Conservation (phyloP, 2,888 invertebrate species). For the Physocephala rufipes region DNA sequence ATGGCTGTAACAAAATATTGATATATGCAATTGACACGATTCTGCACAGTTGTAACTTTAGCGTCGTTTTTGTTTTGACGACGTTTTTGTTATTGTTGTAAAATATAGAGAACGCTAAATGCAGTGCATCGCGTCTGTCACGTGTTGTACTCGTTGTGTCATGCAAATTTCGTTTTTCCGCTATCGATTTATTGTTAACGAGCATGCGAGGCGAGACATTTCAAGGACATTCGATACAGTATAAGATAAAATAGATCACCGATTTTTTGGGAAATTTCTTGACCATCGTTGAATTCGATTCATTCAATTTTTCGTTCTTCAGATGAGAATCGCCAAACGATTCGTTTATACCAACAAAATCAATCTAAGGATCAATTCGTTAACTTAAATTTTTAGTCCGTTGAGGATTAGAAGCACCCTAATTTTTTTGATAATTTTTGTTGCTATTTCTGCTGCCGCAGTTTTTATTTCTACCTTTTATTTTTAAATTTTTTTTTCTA, state of each 20-base stretch:
- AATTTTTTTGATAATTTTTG: not conserved
- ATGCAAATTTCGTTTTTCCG: conserved; percentile 57
- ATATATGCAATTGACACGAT: not conserved
- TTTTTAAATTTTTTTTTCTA: not conserved
- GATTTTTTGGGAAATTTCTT: not conserved
- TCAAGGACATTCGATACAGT: conserved; percentile 54
- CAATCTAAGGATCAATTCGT: not conserved
- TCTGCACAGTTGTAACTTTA: not conserved
- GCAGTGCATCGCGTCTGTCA: conserved; percentile 34
- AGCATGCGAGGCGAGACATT: conserved; percentile 21
- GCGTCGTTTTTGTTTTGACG: not conserved
- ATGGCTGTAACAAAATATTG: not conserved
- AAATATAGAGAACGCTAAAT: not conserved
- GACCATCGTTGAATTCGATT: not conserved
- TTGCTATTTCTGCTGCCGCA: no score
- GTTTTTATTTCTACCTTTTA: not conserved
- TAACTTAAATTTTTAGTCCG: not conserved
- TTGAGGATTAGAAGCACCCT: conserved; percentile 14
- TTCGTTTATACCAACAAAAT: no score
- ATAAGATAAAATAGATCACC: not conserved
- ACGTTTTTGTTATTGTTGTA: not conserved
- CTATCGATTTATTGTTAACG: conserved; percentile 34
- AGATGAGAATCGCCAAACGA: not conserved
- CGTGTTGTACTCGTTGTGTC: conserved; percentile 55
- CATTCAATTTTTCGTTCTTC: not conserved